Evolutionary conservation across 1,140 invertebrate species (phyloP).

Genomic region (Camponotus vicinus): DNA sequence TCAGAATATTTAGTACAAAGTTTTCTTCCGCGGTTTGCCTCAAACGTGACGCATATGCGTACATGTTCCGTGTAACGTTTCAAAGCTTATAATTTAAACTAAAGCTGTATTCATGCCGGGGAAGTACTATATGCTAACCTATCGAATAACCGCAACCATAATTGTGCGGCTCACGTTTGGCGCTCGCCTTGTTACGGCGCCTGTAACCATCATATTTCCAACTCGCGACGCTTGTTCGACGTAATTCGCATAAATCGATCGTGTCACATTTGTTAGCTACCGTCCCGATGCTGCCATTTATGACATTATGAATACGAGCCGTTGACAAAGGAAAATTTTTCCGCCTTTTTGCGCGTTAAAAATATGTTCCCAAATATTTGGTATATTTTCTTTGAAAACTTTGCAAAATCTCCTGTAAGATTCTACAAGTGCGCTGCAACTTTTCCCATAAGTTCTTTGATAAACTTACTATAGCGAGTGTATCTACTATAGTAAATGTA

Average conservation of each 20-base stretch:
- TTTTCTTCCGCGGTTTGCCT: slow-evolving; percentile 26
- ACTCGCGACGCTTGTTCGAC: slow-evolving; percentile 19
- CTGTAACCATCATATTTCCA: slow-evolving; percentile 32
- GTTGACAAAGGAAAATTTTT: slow-evolving; percentile 1
- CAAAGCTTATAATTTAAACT: slow-evolving; percentile 27
- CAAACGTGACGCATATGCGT: not conserved
- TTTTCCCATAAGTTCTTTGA: not conserved
- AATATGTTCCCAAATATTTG: not conserved
- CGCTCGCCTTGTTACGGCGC: not conserved
- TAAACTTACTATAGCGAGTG: not conserved
- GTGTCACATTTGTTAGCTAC: not conserved
- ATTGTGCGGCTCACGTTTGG: slow-evolving; percentile 38
- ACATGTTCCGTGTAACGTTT: not conserved
- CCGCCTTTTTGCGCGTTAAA: not conserved
- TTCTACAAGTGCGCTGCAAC: not conserved
- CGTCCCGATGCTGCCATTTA: not conserved
- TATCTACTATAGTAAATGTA: not conserved
- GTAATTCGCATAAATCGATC: slow-evolving; percentile 54
- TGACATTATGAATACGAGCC: not conserved
- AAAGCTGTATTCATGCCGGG: slow-evolving; percentile 7
- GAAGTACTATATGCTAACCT: slow-evolving; percentile 21
- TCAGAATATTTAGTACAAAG: slow-evolving; percentile 1
- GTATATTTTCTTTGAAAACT: slow-evolving; percentile 34
- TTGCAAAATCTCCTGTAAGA: not conserved
- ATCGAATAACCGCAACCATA: slow-evolving; percentile 50